A percentile compares a stretch with the other conserved stretches of the same genome.
Evolutionary conservation across 2,797 vertebrate species (phyloP).

Genomic region (Cuculus canorus): DNA sequence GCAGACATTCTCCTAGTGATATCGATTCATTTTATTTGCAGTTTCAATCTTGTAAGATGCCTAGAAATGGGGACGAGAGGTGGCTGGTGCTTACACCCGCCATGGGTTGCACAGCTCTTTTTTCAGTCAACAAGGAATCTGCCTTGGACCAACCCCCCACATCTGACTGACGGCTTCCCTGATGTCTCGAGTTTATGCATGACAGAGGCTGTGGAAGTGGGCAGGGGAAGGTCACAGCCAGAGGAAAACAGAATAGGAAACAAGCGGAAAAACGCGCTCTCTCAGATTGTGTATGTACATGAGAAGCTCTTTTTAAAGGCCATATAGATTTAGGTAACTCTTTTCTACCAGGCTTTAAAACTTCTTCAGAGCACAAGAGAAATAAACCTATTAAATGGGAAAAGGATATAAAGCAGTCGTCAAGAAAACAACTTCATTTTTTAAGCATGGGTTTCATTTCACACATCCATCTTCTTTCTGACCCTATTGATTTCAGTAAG

Average conservation of each 20-base stretch:
- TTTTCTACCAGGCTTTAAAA: neutral
- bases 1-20: neutral
- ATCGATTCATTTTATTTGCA: neutral
- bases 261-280: neutral
- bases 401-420: neutral
- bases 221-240: neutral
- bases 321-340: neutral
- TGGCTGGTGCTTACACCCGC: neutral
- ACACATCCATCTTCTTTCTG: neutral
- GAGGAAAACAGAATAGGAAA: neutral
- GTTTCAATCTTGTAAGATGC: neutral
- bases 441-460: slow-evolving; percentile 18
- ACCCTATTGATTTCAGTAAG: neutral
- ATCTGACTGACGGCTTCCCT: neutral
- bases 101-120: neutral
- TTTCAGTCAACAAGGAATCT: neutral
- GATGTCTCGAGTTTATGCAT: neutral
- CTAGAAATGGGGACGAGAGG: neutral
- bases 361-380: neutral
- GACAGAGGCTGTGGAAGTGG: neutral
- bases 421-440: slow-evolving; percentile 2
- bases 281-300: neutral
- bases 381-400: neutral
- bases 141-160: no score
- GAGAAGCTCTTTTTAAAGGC: neutral